Evolutionary conservation across 2,113 vertebrate species (phyloP), one percentile per base, ranked within the genome.

Genomic region (Bubalus kerabau): DNA sequence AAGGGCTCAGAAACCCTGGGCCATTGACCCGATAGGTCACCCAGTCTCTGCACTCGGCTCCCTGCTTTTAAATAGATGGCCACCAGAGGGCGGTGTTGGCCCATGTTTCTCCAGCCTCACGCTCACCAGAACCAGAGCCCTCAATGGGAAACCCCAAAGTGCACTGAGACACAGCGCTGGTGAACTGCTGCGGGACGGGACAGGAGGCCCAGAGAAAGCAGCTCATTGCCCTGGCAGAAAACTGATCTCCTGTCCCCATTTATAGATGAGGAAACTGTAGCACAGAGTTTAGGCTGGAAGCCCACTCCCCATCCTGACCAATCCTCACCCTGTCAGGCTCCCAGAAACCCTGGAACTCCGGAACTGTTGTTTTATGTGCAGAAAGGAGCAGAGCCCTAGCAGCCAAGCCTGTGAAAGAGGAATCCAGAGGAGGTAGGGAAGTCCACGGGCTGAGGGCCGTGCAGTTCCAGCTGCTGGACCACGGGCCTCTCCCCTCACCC

Each of bases 61-160:
- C 16, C 81, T 15, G 88, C 78, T 86, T 56, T 87, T 86, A 89
- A 90, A 81, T 32, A 84, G 24, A 36, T 1, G 52, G 32, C 71
- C 97, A 2, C 97, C 89, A 98, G 98, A 97, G 96, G 93, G 89
- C 15, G 17, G 24, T 46, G 30, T 95, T 56, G 57, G 32, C 2
- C 83, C 32, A 48, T 7, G 10, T 60, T 90, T 95, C n/a, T 83
- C 32, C 50, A 24, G 56, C 26, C 28, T 76, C 13, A 0, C 1
- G 0, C 0, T 6, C 36, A 7, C 3, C 52, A 15, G 10, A 3
- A 4, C 19, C 17, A 1, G 13, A 30, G 46, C 40, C 40, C 40
- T 40, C 11, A 19, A 0, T 2, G n/a, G 12, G 32, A 24, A 40
- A 19, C 67, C n/a, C 50, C 74, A 40, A 19, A 46, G 9, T 10